phyloP scores from a whole-genome alignment of 2,797 vertebrate genomes.

The Rhinichthys osculus region DNA sequence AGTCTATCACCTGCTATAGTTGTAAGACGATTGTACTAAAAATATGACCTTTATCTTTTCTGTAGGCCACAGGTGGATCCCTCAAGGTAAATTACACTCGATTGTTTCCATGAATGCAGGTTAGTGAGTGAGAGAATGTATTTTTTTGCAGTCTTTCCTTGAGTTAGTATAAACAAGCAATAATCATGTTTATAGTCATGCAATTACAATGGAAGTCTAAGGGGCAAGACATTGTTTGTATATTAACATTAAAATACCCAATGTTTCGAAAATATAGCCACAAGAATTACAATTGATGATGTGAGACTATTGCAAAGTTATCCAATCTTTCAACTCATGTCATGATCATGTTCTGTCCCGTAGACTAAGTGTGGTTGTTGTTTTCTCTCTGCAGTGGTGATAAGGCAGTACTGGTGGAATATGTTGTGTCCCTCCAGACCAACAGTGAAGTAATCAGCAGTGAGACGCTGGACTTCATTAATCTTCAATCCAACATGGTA shows the following conservation, averaged over 20 bases:
- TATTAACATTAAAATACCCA: not conserved
- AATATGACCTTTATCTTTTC: constrained; percentile 54
- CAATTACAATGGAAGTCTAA: not conserved
- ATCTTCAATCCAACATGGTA: constrained; percentile 90
- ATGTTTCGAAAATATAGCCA: not conserved
- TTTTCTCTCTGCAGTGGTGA: constrained; percentile 61
- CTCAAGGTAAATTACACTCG: constrained; percentile 76
- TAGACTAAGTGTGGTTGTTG: constrained; percentile 21
- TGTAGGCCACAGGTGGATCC: constrained; percentile 80
- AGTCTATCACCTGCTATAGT: not conserved
- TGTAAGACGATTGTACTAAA: not conserved
- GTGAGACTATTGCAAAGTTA: not conserved
- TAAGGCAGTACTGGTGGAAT: constrained; percentile 83
- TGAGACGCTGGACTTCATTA: constrained; percentile 89
- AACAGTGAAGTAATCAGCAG: constrained; percentile 79
- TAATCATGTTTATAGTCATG: constrained; percentile 28
- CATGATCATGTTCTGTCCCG: not conserved
- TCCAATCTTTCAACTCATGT: not conserved
- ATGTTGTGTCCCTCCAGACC: constrained; percentile 85
- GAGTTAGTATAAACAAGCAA: constrained; percentile 7
- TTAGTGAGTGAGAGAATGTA: constrained; percentile 1
- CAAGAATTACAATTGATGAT: not conserved
- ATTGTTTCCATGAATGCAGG: constrained; percentile 3
- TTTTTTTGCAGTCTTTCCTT: constrained; percentile 38
- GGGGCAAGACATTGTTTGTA: not conserved